These are phyloP conservation scores for Ylistrum balloti DNA, from an alignment of 1,140 invertebrate genomes.

Conservation along the genomic window DNA sequence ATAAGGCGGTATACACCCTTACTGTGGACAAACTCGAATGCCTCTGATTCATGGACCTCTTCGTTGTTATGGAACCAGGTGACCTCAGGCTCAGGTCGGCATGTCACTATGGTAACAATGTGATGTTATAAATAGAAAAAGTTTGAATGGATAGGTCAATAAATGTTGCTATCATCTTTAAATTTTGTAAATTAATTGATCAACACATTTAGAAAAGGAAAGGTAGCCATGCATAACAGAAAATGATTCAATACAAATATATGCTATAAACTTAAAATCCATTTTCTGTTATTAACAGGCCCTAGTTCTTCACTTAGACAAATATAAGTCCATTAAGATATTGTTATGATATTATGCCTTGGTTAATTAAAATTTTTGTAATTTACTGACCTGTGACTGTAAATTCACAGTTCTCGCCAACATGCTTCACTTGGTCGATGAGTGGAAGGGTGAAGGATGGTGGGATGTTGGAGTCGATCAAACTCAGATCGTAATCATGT, in stretches of 20 bases:
- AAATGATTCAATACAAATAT: too few species aligned
- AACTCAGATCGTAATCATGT: slow-evolving; percentile 68
- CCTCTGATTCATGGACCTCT: slow-evolving; percentile 65
- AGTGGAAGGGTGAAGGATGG: slow-evolving; percentile 79
- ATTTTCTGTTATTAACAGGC: too few species aligned
- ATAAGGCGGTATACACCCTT: slow-evolving; percentile 94
- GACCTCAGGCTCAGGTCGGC: slow-evolving; percentile 77
- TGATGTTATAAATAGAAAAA: background rate
- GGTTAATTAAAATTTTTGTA: too few species aligned
- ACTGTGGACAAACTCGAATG: slow-evolving; percentile 71
- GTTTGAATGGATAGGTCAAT: background rate
- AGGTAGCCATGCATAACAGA: too few species aligned
- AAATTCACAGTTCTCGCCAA: slow-evolving; percentile 77
- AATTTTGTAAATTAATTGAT: too few species aligned
- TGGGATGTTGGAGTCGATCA: slow-evolving; percentile 70
- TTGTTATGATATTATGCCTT: too few species aligned
- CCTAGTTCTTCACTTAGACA: too few species aligned
- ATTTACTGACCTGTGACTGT: slow-evolving; percentile 75
- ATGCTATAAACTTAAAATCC: too few species aligned
- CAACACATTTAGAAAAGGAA: too few species aligned
- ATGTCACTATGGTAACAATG: slow-evolving; percentile 69
- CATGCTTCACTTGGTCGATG: slow-evolving; percentile 76
- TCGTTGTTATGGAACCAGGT: slow-evolving; percentile 76
- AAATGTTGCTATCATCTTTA: too few species aligned
- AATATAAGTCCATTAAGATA: too few species aligned